phyloP scores from a whole-genome alignment of 2,113 vertebrate genomes.

The Otocyon megalotis region DNA sequence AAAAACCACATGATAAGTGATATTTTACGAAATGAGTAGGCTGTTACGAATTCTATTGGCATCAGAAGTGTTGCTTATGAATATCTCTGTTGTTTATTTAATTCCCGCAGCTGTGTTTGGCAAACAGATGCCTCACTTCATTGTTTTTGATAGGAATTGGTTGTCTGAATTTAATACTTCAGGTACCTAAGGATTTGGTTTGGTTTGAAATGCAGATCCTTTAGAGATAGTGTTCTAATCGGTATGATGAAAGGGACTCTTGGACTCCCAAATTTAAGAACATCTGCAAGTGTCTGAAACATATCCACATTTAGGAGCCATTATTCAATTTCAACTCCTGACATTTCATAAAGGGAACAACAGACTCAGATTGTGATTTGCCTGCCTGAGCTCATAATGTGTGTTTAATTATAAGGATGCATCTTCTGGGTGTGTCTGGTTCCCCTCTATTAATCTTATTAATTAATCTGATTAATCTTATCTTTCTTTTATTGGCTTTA shows the following conservation, averaged over 20 bases:
- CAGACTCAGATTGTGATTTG: neutral
- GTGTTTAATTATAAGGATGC: neutral
- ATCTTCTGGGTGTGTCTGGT: neutral
- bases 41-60: neutral
- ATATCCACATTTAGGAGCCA: neutral
- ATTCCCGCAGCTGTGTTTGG: neutral
- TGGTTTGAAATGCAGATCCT: neutral
- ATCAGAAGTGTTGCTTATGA: conserved; percentile 26
- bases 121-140: neutral
- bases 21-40: conserved; percentile 45
- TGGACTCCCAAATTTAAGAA: neutral
- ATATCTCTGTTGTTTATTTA: conserved; percentile 30
- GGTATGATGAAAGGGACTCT: neutral
- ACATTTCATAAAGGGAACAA: neutral
- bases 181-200: neutral
- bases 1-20: neutral
- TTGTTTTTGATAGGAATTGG: neutral
- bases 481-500: neutral
- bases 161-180: conserved; percentile 5
- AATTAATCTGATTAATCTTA: neutral
- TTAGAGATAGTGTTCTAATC: neutral
- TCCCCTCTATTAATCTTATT: neutral
- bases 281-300: neutral
- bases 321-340: neutral
- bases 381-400: neutral